These are phyloP conservation scores for Metellina segmentata DNA, from an alignment of 2,888 invertebrate species.

Conservation along the genomic window DNA sequence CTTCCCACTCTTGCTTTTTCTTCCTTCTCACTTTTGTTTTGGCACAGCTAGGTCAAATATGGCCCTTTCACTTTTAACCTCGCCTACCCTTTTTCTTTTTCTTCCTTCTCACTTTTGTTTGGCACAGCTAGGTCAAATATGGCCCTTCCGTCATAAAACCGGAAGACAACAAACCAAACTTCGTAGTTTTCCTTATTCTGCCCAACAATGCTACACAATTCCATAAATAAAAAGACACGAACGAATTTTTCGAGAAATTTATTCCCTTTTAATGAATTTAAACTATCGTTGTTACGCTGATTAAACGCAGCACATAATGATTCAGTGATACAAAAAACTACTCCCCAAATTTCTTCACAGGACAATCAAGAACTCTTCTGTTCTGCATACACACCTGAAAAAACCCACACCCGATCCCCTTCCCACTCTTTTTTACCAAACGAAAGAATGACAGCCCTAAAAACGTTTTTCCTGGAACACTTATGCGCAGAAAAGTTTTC, in stretches of 20 bases:
- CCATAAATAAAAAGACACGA: neutral
- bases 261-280: conserved; percentile 11
- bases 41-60: too few relatives aligned
- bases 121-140: too few relatives aligned
- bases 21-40: too few relatives aligned
- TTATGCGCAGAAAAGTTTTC: conserved; percentile 23
- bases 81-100: too few relatives aligned
- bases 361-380: neutral
- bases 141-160: too few relatives aligned
- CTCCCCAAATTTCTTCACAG: neutral
- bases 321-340: neutral
- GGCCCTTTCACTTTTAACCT: too few relatives aligned
- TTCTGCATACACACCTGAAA: conserved; percentile 12
- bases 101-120: too few relatives aligned
- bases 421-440: conserved; percentile 4
- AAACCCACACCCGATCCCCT: conserved; percentile 8
- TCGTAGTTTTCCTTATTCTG: too few relatives aligned
- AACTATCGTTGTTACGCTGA: conserved; percentile 23
- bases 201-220: too few relatives aligned
- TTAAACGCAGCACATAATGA: neutral
- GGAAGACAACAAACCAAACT: too few relatives aligned
- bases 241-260: neutral
- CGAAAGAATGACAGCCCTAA: conserved; percentile 17
- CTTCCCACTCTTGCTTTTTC: conserved; percentile 5
- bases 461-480: conserved; percentile 3